Conservation (phyloP, 1,140 invertebrate species). For the Gryon sp. region DNA sequence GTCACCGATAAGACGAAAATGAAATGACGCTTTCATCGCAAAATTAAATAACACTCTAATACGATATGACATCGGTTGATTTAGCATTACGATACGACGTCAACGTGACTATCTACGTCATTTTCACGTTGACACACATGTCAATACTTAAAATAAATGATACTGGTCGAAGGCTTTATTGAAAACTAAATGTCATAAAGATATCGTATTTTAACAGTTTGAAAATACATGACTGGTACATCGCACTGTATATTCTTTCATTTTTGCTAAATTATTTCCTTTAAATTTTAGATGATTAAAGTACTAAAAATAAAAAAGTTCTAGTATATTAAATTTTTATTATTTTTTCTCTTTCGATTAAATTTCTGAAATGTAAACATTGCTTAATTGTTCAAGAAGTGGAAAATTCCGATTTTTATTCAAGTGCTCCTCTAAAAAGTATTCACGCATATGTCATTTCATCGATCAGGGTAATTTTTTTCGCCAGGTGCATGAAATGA, state of each 20-base stretch:
- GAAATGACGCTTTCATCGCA: slow-evolving; percentile 45
- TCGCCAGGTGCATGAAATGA: slow-evolving; percentile 53
- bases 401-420: slow-evolving; percentile 9
- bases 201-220: slow-evolving; percentile 35
- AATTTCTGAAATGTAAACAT: too few species aligned
- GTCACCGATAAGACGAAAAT: slow-evolving; percentile 31
- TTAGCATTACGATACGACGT: slow-evolving; percentile 5
- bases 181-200: slow-evolving; percentile 40
- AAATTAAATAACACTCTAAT: slow-evolving; percentile 52
- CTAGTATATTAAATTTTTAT: too few species aligned
- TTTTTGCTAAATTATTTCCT: neutral
- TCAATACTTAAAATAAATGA: slow-evolving; percentile 54
- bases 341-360: too few species aligned
- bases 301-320: too few species aligned
- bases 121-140: slow-evolving; percentile 27
- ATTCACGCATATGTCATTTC: slow-evolving; percentile 34
- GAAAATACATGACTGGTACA: slow-evolving; percentile 23
- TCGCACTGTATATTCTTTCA: slow-evolving; percentile 10
- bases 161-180: slow-evolving; percentile 37
- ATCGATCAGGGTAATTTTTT: slow-evolving; percentile 34
- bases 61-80: slow-evolving; percentile 39
- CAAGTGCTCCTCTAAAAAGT: slow-evolving; percentile 26
- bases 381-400: neutral
- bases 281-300: neutral
- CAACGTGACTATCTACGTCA: slow-evolving; percentile 16